These are phyloP conservation scores for Gallinago undulata DNA, from an alignment of 2,113 vertebrate species.

Conservation along the genomic window DNA sequence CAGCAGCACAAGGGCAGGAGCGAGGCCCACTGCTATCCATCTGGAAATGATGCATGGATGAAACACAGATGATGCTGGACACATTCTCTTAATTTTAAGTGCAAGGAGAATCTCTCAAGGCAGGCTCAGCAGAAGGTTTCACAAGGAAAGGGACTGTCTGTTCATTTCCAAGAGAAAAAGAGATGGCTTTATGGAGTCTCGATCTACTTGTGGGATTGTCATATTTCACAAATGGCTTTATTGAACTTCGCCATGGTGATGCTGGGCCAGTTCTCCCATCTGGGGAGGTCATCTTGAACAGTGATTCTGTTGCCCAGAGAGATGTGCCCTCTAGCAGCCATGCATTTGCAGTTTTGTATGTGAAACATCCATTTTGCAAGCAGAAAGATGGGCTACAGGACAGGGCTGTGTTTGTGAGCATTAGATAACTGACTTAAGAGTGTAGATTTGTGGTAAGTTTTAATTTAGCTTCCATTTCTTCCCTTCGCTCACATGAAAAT, in stretches of 20 bases:
- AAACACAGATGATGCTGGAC: not conserved
- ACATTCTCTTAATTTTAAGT: not conserved
- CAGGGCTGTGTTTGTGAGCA: not conserved
- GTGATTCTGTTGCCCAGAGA: not conserved
- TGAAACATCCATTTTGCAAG: not conserved
- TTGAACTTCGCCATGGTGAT: not conserved
- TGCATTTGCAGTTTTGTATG: not conserved
- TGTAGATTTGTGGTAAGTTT: not conserved
- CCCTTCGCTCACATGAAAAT: not conserved
- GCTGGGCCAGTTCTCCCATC: not conserved
- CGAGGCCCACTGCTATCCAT: accelerated
- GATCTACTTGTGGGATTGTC: not conserved
- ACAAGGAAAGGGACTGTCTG: not conserved
- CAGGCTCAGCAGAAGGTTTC: not conserved
- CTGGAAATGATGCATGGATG: not conserved
- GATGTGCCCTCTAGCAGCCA: not conserved
- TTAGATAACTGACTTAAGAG: not conserved
- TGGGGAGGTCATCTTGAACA: not conserved
- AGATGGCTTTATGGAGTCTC: not conserved
- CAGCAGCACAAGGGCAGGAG: not conserved
- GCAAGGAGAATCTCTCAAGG: not conserved
- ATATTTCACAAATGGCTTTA: not conserved
- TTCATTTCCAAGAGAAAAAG: not conserved
- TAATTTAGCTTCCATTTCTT: not conserved
- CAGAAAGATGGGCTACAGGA: not conserved